Evolutionary conservation across 2,888 invertebrate species (phyloP).

Genomic region (Sialis fuliginosa): DNA sequence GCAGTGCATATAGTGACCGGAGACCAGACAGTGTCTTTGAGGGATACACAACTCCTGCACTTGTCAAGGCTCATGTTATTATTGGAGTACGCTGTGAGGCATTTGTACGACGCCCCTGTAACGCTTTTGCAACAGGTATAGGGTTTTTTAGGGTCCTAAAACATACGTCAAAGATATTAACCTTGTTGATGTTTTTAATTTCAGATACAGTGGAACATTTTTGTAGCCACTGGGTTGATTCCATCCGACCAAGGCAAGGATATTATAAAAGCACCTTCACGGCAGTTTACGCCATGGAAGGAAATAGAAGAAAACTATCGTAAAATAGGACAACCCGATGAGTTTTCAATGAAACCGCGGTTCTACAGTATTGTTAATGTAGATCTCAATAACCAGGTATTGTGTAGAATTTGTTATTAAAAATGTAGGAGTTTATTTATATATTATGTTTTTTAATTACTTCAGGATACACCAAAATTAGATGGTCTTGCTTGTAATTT

Average conservation of each 20-base stretch:
- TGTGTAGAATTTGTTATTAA: too few species aligned
- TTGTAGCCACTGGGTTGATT: slow-evolving; percentile 43
- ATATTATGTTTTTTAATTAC: not conserved
- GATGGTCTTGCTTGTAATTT: slow-evolving; percentile 90
- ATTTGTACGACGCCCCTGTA: slow-evolving; percentile 84
- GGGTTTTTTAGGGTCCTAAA: not conserved
- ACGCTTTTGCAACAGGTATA: slow-evolving; percentile 66
- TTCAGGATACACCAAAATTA: slow-evolving; percentile 72
- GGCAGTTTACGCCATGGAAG: slow-evolving; percentile 51
- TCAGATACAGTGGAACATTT: slow-evolving; percentile 63
- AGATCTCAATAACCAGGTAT: slow-evolving; percentile 37
- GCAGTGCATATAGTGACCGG: not conserved
- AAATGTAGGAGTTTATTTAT: too few species aligned
- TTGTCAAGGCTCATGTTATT: slow-evolving; percentile 69
- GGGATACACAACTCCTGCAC: slow-evolving; percentile 58
- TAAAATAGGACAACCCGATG: slow-evolving; percentile 40
- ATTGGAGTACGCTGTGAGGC: slow-evolving; percentile 87
- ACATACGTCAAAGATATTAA: not conserved
- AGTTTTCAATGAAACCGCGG: slow-evolving; percentile 63
- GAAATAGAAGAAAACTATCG: slow-evolving; percentile 61
- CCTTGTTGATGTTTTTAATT: slow-evolving; percentile 7
- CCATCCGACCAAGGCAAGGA: slow-evolving; percentile 38
- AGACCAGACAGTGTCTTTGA: slow-evolving; percentile 18
- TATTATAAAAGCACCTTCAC: slow-evolving; percentile 29
- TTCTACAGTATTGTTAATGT: slow-evolving; percentile 78